Evolutionary conservation across 2,113 vertebrate species (phyloP).

Genomic region (Menidia beryllina): DNA sequence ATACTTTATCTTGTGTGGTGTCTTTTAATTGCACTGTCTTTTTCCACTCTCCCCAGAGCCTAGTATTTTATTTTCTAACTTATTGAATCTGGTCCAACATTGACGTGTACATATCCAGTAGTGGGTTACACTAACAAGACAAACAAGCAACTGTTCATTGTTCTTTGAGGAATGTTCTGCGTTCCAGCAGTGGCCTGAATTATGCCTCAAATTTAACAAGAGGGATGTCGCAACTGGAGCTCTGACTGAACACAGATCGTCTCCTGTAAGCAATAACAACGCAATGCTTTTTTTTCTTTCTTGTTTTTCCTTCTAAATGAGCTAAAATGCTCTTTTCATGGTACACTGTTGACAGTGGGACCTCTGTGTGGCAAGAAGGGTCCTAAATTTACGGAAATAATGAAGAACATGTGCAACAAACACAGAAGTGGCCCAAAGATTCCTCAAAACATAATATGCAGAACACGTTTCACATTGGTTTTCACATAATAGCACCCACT

Average conservation of each 20-base stretch:
- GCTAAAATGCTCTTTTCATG: background rate
- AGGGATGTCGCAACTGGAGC: conserved; percentile 36
- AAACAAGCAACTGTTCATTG: conserved; percentile 45
- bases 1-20: no score
- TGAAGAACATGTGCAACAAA: background rate
- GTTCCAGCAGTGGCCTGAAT: conserved; percentile 45
- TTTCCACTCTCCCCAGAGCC: no score
- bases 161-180: conserved; percentile 17
- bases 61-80: no score
- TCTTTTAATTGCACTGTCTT: no score
- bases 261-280: conserved; percentile 39
- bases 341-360: conserved; percentile 9
- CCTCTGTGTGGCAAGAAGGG: background rate
- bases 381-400: background rate
- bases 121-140: no score
- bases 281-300: background rate
- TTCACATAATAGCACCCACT: no score
- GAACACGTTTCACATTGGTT: no score
- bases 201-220: conserved; percentile 6
- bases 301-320: no score
- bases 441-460: no score
- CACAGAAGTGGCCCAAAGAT: background rate
- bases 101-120: no score
- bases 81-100: no score
- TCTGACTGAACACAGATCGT: conserved; percentile 18